phyloP scores from a whole-genome alignment of 2,113 vertebrate species.

The Lophochroa leadbeateri region DNA sequence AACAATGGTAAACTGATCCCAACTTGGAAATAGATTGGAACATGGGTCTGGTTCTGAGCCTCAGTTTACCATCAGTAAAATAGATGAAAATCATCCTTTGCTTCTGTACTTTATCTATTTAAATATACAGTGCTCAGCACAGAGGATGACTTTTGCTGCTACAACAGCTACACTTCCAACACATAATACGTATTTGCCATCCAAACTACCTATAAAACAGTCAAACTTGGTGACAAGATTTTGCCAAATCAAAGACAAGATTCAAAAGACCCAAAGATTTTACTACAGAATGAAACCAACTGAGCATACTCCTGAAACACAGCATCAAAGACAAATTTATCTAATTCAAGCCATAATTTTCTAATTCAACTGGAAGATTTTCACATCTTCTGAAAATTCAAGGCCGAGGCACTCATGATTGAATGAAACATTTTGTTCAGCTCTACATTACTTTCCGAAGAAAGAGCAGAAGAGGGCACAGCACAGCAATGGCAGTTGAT shows the following conservation, averaged over 20 bases:
- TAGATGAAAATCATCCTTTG: background rate
- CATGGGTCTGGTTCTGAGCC: background rate
- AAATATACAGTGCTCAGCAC: background rate
- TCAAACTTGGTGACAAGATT: background rate
- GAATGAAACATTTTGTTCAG: background rate
- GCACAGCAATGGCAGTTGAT: background rate
- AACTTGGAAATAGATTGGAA: background rate
- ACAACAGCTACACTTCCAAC: background rate
- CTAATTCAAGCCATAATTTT: background rate
- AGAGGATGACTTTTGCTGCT: background rate
- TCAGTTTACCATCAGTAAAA: background rate
- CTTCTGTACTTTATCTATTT: background rate
- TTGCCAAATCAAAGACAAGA: background rate
- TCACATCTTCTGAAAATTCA: background rate
- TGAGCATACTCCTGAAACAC: background rate
- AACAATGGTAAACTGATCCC: background rate
- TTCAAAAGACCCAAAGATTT: background rate
- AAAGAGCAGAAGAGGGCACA: background rate
- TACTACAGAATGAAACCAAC: background rate
- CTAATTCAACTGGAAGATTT: background rate
- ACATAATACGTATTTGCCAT: background rate
- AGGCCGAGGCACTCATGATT: no score
- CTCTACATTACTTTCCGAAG: background rate
- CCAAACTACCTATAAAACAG: background rate
- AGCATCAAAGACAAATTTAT: background rate